These are phyloP conservation scores for Esox niger DNA, from an alignment of 2,113 vertebrate genomes.

Conservation along the genomic window DNA sequence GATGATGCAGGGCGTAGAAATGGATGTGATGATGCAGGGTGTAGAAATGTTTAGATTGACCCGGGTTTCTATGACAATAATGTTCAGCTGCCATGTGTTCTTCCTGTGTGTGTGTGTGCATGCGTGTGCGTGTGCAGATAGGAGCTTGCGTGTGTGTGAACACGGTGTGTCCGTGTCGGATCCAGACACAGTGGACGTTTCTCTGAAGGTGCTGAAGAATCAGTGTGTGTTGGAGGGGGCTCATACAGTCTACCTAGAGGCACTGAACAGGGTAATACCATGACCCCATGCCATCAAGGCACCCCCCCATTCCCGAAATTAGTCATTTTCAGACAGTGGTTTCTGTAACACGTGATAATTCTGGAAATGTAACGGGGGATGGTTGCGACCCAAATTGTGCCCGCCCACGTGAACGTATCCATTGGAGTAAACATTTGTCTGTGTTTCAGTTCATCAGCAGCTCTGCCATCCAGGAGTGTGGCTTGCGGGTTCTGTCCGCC, in stretches of 20 bases:
- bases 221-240: slow-evolving; percentile 86
- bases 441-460: slow-evolving; percentile 84
- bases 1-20: too few relatives aligned
- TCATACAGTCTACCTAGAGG: slow-evolving; percentile 81
- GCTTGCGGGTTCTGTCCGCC: slow-evolving; percentile 80
- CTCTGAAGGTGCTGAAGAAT: slow-evolving; percentile 81
- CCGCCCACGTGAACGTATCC: too few relatives aligned
- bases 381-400: too few relatives aligned
- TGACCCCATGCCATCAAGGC: not conserved
- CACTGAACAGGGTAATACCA: slow-evolving; percentile 84
- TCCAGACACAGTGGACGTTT: slow-evolving; percentile 73
- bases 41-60: too few relatives aligned
- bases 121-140: slow-evolving; percentile 52
- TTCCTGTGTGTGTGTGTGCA: not conserved
- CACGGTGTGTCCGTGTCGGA: slow-evolving; percentile 68
- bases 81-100: too few relatives aligned
- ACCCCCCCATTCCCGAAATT: too few relatives aligned
- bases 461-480: slow-evolving; percentile 81
- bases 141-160: slow-evolving; percentile 67
- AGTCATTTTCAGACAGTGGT: too few relatives aligned
- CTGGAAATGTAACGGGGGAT: too few relatives aligned
- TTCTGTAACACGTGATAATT: too few relatives aligned
- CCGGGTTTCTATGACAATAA: too few relatives aligned
- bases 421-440: slow-evolving; percentile 29
- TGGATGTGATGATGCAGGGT: too few relatives aligned